Evolutionary conservation across 2,888 invertebrate genomes (phyloP).

Genomic region (Netelia virgata): DNA sequence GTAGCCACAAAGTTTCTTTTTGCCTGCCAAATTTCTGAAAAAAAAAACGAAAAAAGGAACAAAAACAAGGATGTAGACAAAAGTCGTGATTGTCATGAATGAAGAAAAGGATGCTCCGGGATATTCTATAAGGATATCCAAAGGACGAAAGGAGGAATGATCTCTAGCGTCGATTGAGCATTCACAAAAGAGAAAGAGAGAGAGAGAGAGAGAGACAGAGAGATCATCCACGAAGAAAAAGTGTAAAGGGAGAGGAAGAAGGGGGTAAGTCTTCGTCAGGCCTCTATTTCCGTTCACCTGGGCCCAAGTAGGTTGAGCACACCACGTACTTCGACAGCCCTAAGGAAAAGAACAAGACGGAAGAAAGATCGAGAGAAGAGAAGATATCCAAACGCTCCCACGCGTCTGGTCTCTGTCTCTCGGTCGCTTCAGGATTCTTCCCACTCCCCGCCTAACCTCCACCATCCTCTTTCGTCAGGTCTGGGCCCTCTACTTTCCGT

Average conservation of each 20-base stretch:
- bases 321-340: conserved; percentile 41
- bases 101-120: conserved; percentile 18
- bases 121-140: conserved; percentile 25
- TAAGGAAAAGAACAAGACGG: background rate
- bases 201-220: too few relatives aligned
- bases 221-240: conserved; percentile 12
- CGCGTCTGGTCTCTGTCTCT: conserved; percentile 74
- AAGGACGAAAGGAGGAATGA: background rate
- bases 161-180: conserved; percentile 29
- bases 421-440: conserved; percentile 63
- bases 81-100: conserved; percentile 3
- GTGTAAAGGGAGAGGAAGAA: background rate
- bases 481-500: conserved; percentile 12
- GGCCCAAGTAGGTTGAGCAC: conserved; percentile 78
- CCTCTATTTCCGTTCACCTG: conserved; percentile 78
- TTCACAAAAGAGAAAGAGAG: background rate
- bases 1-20: background rate
- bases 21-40: background rate
- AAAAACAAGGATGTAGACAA: conserved; percentile 18
- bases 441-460: conserved; percentile 1
- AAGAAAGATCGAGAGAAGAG: conserved; percentile 26
- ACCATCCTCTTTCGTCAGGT: background rate
- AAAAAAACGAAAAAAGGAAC: conserved; percentile 9
- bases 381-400: conserved; percentile 79
- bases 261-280: background rate